Conservation (phyloP, 2,888 invertebrate genomes). For the Aporophyla nigra region DNA sequence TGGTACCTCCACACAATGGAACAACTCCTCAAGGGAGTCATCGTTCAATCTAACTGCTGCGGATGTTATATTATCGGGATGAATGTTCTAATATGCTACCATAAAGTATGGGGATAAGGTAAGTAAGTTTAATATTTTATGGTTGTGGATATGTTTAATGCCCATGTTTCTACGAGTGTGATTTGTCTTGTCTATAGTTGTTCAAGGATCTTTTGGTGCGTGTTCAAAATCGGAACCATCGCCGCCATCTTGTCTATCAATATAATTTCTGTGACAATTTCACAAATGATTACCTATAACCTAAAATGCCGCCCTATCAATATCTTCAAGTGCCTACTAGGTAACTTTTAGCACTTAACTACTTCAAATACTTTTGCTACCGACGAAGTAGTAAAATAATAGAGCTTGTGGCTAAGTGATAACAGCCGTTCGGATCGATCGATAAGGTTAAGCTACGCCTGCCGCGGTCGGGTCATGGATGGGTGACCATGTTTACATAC, state of each 20-base stretch:
- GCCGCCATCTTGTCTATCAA: not conserved
- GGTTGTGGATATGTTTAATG: not conserved
- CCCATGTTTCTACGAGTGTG: not conserved
- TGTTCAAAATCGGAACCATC: not conserved
- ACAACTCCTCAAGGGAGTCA: conserved; percentile 37
- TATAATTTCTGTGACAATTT: not conserved
- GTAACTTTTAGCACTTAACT: not conserved
- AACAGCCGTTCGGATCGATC: too few species aligned
- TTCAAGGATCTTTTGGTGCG: not conserved
- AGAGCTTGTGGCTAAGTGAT: too few species aligned
- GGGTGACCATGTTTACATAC: too few species aligned
- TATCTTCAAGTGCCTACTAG: not conserved
- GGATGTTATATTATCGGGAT: conserved; percentile 27
- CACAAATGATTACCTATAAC: not conserved
- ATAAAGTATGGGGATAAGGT: not conserved
- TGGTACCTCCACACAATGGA: conserved; percentile 7
- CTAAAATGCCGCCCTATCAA: not conserved
- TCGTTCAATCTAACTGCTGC: conserved; percentile 31
- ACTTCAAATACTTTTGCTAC: too few species aligned
- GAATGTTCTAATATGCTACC: conserved; percentile 27
- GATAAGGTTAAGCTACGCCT: too few species aligned
- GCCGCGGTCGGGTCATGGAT: too few species aligned
- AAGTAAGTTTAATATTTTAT: conserved; percentile 25
- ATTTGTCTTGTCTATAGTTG: not conserved
- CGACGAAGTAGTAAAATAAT: too few species aligned